Conservation (phyloP, 2,797 vertebrate genomes). For the Ctenochaetus hawaiiensis region DNA sequence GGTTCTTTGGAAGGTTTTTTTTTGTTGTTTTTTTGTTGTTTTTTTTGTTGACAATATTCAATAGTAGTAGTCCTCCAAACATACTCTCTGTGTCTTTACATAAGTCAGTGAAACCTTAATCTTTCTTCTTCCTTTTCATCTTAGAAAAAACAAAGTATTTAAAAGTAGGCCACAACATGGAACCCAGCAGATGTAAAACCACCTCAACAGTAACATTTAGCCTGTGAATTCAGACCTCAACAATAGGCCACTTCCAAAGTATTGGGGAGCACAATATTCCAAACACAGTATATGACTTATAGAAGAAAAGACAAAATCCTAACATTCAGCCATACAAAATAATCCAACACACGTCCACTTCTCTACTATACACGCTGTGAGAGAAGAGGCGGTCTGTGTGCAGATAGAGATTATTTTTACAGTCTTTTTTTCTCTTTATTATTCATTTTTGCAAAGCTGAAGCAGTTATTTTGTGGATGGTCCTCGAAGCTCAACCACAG, state of each 20-base stretch:
- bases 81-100: constrained; percentile 70
- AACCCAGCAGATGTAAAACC: constrained; percentile 90
- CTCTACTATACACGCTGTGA: constrained; percentile 72
- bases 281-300: constrained; percentile 84
- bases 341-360: constrained; percentile 73
- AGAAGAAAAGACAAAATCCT: constrained; percentile 80
- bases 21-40: not conserved
- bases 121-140: constrained; percentile 72
- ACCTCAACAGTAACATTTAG: constrained; percentile 87
- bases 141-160: constrained; percentile 83
- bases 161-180: constrained; percentile 84
- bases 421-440: constrained; percentile 49
- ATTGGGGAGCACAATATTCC: constrained; percentile 83
- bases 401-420: constrained; percentile 62
- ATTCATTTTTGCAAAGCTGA: constrained; percentile 85
- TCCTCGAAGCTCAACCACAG: constrained; percentile 74
- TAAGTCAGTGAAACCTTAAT: constrained; percentile 74
- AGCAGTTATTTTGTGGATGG: constrained; percentile 81
- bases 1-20: constrained; percentile 82
- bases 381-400: constrained; percentile 82
- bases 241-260: constrained; percentile 83
- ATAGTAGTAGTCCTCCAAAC: constrained; percentile 78
- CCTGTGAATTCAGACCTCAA: constrained; percentile 79
- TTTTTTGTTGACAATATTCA: constrained; percentile 70
- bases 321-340: constrained; percentile 85